Percentiles rank a stretch among this genome's conserved stretches.
These are phyloP conservation scores for Rotaria sp. DNA, from an alignment of 2,888 invertebrate species.

Conservation along the genomic window DNA sequence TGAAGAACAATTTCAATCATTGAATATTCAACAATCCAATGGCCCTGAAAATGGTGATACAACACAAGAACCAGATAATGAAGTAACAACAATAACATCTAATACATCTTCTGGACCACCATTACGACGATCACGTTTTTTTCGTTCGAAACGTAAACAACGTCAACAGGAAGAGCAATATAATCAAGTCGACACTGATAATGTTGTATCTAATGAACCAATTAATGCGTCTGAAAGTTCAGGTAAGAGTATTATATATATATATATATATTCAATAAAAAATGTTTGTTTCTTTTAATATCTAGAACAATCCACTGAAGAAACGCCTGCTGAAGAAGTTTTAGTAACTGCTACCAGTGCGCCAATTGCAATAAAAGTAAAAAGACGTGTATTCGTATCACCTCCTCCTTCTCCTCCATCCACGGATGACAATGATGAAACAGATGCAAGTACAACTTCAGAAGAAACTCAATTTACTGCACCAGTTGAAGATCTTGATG, in stretches of 20 bases:
- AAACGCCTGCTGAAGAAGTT: neutral
- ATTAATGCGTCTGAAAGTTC: neutral
- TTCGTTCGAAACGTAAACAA: neutral
- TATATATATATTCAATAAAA: neutral
- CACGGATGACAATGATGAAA: neutral
- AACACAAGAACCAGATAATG: neutral
- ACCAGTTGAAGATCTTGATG: neutral
- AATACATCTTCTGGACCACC: neutral
- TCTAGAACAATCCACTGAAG: neutral
- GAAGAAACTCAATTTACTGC: neutral
- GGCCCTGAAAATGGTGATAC: neutral
- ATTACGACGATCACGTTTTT: neutral
- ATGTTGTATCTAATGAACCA: neutral
- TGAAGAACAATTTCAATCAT: neutral
- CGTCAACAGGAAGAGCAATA: neutral
- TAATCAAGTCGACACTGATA: neutral
- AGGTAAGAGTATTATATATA: neutral
- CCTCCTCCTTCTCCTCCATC: neutral
- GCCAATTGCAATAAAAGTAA: neutral
- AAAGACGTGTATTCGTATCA: neutral
- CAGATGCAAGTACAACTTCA: neutral
- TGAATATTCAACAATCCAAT: neutral
- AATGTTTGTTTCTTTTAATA: neutral
- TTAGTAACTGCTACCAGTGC: neutral
- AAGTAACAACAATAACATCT: neutral